Base-by-base conservation (phyloP, 92 coral and sea anemone genomes). In the Hydrozoanthus gracilis region DNA sequence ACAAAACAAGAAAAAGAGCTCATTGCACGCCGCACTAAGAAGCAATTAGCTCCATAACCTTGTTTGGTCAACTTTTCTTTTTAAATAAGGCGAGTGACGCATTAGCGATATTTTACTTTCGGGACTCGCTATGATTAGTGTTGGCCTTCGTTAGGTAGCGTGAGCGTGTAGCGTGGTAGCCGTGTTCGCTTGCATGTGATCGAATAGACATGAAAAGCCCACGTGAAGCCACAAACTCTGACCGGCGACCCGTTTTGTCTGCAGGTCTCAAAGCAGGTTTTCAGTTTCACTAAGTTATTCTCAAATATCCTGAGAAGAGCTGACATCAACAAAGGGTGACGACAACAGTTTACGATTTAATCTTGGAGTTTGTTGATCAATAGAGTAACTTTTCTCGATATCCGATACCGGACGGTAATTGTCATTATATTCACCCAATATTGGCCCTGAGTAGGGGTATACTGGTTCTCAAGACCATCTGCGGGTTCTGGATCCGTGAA, bases 351-450 rank as follows among this genome's bases (percentile, higher is more conserved):
- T 27, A 27, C 2, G 39, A 27, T 27, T 27, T 27, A 27, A 27
- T 27, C 39, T 27, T 27, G 39, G 39, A 27, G 39, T 27, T 27
- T 27, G 39, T 27, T 27, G 39, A 27, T 27, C 2, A 27, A 27
- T 27, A 27, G 39, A 27, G 39, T 27, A 14, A 16, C 64, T 39
- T 60, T 5, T 44, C 18, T 11, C 51, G 12, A 8, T 20, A 2
- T 61, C 55, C 48, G 62, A 65, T 47, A 65, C 73, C 85, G 85
- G 75, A 65, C 85, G 18, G 45, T 2, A 7, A 78, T 56, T 78
- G 83, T 78, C 56, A 35, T 44, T 10, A 46, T 4, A 13, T 44
- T 35, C 12, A 44, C 66, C 75, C 2, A 18, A 47, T 80, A 80
- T 80, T 80, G 85, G 85, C 51, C 85, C 73, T 10, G 39, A 49